Evolutionary conservation across 2,113 vertebrate genomes (phyloP).

Genomic region (Crotophaga sulcirostris): DNA sequence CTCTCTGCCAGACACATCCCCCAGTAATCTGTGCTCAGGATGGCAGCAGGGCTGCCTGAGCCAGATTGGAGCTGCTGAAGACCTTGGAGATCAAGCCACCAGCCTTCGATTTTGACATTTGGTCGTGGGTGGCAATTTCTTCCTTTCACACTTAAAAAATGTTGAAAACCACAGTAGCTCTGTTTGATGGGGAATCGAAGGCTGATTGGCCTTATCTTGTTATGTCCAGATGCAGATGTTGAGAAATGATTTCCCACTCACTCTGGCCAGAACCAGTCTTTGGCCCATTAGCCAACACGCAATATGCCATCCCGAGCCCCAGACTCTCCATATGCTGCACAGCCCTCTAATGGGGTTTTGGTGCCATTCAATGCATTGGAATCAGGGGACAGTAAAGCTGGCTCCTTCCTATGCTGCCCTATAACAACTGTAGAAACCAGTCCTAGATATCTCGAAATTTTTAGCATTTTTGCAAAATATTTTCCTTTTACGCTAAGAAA

Average conservation of each 20-base stretch:
- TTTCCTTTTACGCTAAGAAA: neutral
- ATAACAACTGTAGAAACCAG: neutral
- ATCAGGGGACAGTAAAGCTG: neutral
- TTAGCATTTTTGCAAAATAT: neutral
- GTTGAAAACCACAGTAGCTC: neutral
- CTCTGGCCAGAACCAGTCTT: accelerated
- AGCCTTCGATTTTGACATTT: constrained; percentile 31
- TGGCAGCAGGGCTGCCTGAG: neutral
- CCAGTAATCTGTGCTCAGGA: neutral
- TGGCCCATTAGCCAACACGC: neutral
- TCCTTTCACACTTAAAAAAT: constrained; percentile 8
- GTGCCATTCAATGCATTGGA: neutral
- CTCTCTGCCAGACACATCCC: neutral
- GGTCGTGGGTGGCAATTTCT: constrained; percentile 1
- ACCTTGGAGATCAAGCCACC: constrained; percentile 10
- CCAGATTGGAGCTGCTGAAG: constrained; percentile 32
- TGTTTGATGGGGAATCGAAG: neutral
- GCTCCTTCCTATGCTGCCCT: accelerated
- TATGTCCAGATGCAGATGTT: neutral
- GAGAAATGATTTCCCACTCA: neutral
- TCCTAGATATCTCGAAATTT: neutral
- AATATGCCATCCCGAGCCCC: accelerated
- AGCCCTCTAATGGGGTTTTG: neutral
- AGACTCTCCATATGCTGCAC: neutral
- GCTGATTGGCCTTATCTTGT: neutral